phyloP scores from a whole-genome alignment of 2,888 invertebrate species.

The Dermolepida albohirtum region DNA sequence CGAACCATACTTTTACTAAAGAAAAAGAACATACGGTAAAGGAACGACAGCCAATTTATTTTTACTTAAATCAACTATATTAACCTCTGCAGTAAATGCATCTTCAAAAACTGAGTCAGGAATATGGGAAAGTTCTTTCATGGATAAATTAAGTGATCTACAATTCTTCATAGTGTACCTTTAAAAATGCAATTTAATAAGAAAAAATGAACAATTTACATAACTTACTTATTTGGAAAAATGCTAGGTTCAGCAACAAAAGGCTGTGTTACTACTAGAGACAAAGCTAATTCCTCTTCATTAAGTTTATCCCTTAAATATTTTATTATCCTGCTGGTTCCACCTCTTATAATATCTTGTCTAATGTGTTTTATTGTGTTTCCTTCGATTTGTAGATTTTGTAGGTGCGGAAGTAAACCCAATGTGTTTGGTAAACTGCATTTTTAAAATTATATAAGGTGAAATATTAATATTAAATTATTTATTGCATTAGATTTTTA shows the following conservation, averaged over 20 bases:
- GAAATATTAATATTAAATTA: not conserved
- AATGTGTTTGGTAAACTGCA: constrained; percentile 76
- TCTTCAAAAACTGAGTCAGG: constrained; percentile 79
- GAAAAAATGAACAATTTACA: not conserved
- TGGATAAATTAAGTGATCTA: constrained; percentile 71
- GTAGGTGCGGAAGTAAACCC: constrained; percentile 79
- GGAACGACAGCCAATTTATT: constrained; percentile 81
- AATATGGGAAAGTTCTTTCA: constrained; percentile 73
- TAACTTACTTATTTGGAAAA: constrained; percentile 59
- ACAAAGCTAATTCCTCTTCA: constrained; percentile 45
- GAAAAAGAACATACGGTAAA: constrained; percentile 67
- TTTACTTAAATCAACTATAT: constrained; percentile 83
- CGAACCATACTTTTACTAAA: not conserved
- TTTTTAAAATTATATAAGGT: constrained; percentile 43
- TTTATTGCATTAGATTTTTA: no score
- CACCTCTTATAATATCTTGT: constrained; percentile 85
- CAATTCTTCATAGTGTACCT: constrained; percentile 72
- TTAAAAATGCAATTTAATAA: constrained; percentile 3
- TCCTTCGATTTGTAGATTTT: constrained; percentile 86
- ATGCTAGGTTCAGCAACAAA: constrained; percentile 31
- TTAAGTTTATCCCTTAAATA: constrained; percentile 75
- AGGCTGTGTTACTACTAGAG: constrained; percentile 27
- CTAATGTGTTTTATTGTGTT: constrained; percentile 86
- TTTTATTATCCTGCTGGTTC: constrained; percentile 85
- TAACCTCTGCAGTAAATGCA: constrained; percentile 78